phyloP scores from a whole-genome alignment of 1,140 invertebrate genomes.

The Aphelenchoides besseyi region DNA sequence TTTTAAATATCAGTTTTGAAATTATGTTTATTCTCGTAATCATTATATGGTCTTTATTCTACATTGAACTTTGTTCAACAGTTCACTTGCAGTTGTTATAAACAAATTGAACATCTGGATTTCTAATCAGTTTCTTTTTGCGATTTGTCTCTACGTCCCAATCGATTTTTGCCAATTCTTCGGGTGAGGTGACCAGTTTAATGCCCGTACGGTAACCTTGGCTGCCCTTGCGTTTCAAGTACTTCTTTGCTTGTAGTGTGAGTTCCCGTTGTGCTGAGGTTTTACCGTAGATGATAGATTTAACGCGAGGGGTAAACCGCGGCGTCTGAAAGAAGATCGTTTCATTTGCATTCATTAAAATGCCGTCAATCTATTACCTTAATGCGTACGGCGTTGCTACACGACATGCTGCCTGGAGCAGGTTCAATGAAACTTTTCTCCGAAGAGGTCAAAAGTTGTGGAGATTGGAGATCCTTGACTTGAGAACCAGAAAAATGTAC shows the following conservation, averaged over 20 bases:
- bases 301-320: not conserved
- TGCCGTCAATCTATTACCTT: not conserved
- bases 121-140: too few relatives aligned
- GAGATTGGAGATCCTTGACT: not conserved
- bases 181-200: not conserved
- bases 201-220: not conserved
- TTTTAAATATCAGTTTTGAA: not conserved
- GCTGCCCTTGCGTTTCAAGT: not conserved
- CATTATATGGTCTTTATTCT: too few relatives aligned
- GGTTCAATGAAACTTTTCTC: not conserved
- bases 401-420: not conserved
- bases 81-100: too few relatives aligned
- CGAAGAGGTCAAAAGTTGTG: not conserved
- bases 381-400: not conserved
- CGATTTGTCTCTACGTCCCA: not conserved
- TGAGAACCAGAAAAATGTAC: not conserved
- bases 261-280: not conserved
- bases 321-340: not conserved
- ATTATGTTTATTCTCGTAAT: not conserved
- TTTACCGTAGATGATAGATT: not conserved
- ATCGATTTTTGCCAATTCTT: slow-evolving; percentile 2
- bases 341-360: not conserved
- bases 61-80: too few relatives aligned
- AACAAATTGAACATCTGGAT: too few relatives aligned
- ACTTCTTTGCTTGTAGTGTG: not conserved